phyloP scores from a whole-genome alignment of 2,888 invertebrate species.

The Cataglyphis livida region DNA sequence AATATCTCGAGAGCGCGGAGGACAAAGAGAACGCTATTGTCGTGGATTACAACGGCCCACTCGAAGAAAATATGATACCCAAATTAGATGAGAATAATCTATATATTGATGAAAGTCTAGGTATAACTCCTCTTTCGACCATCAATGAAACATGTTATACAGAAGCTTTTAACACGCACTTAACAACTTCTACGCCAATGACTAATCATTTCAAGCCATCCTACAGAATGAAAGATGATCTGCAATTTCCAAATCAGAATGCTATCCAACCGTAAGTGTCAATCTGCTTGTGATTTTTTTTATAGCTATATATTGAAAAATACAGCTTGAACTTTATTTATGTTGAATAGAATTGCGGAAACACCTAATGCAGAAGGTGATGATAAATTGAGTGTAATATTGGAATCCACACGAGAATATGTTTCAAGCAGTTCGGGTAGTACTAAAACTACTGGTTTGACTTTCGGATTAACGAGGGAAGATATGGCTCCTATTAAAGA shows the following conservation, averaged over 20 bases:
- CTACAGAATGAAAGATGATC: conserved; percentile 75
- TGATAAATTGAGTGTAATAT: conserved; percentile 88
- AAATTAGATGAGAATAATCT: conserved; percentile 78
- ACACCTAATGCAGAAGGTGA: conserved; percentile 69
- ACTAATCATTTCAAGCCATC: conserved; percentile 80
- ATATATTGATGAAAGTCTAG: conserved; percentile 82
- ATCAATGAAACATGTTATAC: conserved; percentile 82
- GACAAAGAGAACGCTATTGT: conserved; percentile 83
- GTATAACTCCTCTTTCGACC: conserved; percentile 78
- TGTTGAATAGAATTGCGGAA: conserved; percentile 68
- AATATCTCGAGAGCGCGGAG: conserved; percentile 83
- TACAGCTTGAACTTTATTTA: conserved; percentile 36
- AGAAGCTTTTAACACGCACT: conserved; percentile 79
- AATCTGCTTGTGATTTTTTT: background rate
- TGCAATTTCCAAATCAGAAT: conserved; percentile 71
- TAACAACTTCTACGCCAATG: conserved; percentile 83
- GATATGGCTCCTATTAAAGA: conserved; percentile 81
- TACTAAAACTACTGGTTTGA: conserved; percentile 78
- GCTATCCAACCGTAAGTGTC: conserved; percentile 72
- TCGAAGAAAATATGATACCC: conserved; percentile 76
- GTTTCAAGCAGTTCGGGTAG: conserved; percentile 86
- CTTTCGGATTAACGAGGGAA: conserved; percentile 80
- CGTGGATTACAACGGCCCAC: conserved; percentile 79
- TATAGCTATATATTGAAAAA: background rate
- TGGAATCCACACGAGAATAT: conserved; percentile 89